Conservation (phyloP, 2,888 invertebrate species). For the Drosophila atripex region DNA sequence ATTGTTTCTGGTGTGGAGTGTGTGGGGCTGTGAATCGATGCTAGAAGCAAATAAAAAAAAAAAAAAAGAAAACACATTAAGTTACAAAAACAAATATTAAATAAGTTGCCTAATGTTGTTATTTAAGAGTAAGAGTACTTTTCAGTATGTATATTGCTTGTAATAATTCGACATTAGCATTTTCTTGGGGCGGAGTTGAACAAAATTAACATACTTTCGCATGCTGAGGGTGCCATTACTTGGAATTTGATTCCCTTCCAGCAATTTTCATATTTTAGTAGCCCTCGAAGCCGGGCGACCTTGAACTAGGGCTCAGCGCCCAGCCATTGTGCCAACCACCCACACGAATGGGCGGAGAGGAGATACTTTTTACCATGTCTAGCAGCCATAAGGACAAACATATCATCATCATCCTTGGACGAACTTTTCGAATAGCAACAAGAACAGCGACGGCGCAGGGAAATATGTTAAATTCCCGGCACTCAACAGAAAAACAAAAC, state of each 20-base stretch:
- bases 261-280: slow-evolving; percentile 39
- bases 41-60: slow-evolving; percentile 4
- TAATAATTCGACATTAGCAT: slow-evolving; percentile 40
- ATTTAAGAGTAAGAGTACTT: too few relatives aligned
- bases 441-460: neutral
- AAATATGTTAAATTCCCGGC: slow-evolving; percentile 55
- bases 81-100: neutral
- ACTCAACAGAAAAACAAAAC: slow-evolving; percentile 27
- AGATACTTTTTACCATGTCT: slow-evolving; percentile 25
- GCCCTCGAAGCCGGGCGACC: slow-evolving; percentile 15
- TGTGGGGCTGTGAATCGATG: neutral
- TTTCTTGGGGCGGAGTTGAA: slow-evolving; percentile 11
- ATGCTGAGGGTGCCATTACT: slow-evolving; percentile 31
- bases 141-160: neutral
- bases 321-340: slow-evolving; percentile 5
- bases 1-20: slow-evolving; percentile 16
- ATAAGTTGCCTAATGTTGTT: neutral
- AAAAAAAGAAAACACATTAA: neutral
- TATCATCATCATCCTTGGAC: slow-evolving; percentile 26
- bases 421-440: slow-evolving; percentile 29
- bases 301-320: slow-evolving; percentile 30
- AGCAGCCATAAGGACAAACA: slow-evolving; percentile 31
- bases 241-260: slow-evolving; percentile 31
- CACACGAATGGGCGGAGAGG: slow-evolving; percentile 14
- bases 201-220: slow-evolving; percentile 37